Evolutionary conservation across 2,113 vertebrate species (phyloP), one percentile per base, ranked within the genome.

Genomic region (Salvelinus fontinalis): DNA sequence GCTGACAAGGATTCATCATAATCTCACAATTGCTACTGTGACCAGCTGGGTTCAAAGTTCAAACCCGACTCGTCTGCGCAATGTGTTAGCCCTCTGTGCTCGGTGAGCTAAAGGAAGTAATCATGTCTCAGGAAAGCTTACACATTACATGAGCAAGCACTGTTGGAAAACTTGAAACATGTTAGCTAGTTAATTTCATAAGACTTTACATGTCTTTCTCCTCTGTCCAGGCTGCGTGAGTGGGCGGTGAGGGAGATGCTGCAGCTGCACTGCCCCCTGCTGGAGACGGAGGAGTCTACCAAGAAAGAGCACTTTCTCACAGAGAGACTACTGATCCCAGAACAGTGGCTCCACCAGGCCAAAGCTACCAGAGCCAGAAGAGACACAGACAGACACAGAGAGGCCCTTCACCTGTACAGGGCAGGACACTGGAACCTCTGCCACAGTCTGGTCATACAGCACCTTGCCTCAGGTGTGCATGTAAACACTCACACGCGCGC

Each of bases 391-490:
- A 83, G 76, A 24, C 95, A 95, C 31, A 90, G 84, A 5, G 95
- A 99, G 88, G 96, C 97, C 0, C 92, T 97, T 24, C 97, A 96
- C 87, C 86, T 99, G n/a, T 96, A 96, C 87, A 93, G 92, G 73
- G 97, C 97, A 0, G 92, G 93, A 0, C 92, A 93, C 90, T 99
- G 97, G 97, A 99, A 94, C 90, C 94, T 86, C 80, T 99, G 98
- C 79, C 98, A 99, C 89, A 93, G 92, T 72, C 93, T 97, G n/a
- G 80, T 99, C 22, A 94, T 96, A 85, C 89, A 93, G 16, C 94
- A 98, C 80, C 86, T 99, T 70, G 98, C 98, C 39, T 95, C 97
- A 84, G 98, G 98, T 99, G 97, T 2, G 95, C 96, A 13, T 18
- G 31, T 70, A 31, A 39, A 44, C 66, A 5, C 48, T 87, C 11